A percentile compares a stretch with the other conserved stretches of the same genome.
These are phyloP conservation scores for Lota lota DNA, from an alignment of 2,113 vertebrate genomes.

Conservation along the genomic window DNA sequence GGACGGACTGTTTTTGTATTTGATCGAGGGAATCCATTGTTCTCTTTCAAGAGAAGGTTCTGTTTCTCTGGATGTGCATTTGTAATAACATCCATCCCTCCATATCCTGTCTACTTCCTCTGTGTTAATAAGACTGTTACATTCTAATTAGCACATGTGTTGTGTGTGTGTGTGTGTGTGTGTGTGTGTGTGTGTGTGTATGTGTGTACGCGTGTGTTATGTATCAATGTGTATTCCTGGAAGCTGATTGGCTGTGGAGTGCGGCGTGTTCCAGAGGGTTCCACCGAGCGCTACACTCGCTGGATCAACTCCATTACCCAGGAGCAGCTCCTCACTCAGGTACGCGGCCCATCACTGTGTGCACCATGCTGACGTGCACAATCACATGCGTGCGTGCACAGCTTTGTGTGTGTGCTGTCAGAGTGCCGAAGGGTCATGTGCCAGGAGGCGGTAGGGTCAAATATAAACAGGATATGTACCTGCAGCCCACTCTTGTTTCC, in stretches of 20 bases:
- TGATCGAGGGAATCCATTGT: background rate
- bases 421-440: constrained; percentile 46
- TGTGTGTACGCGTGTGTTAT: constrained; percentile 6
- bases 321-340: constrained; percentile 89
- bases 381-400: background rate
- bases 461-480: constrained; percentile 67
- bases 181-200: constrained; percentile 6
- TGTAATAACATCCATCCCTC: background rate
- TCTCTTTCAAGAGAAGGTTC: too few relatives aligned
- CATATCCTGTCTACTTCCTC: background rate
- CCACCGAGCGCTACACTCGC: constrained; percentile 90
- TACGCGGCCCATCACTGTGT: constrained; percentile 43
- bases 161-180: constrained; percentile 4
- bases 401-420: constrained; percentile 13
- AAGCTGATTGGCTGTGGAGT: constrained; percentile 90
- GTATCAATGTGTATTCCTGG: constrained; percentile 22
- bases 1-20: background rate
- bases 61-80: background rate
- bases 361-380: too few relatives aligned
- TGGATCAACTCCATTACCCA: constrained; percentile 87
- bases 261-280: constrained; percentile 78
- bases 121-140: too few relatives aligned
- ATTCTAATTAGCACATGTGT: background rate
- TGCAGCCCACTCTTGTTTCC: constrained; percentile 52
- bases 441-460: constrained; percentile 47